Evolutionary conservation across 2,113 vertebrate genomes (phyloP), one percentile per base, ranked within the genome.

Genomic region (Psophia crepitans): DNA sequence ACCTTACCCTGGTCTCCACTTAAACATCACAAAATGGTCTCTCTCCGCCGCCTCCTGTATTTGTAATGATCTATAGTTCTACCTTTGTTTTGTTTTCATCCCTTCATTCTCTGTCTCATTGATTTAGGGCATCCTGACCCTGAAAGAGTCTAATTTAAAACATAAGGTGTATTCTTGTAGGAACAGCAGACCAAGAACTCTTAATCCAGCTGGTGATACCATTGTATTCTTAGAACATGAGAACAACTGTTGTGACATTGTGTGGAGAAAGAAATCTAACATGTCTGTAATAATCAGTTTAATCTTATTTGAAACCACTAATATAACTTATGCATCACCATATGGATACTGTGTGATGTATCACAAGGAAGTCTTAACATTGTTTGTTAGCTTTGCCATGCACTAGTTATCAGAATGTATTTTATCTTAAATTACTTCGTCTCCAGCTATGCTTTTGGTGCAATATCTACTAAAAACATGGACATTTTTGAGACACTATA

Each of bases 31-130:
- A 90, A 77, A 8, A 70, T 7, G 3, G 1, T 53, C 16, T 49
- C 82, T 48, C 9, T 3, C 5, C 5, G 1, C 7, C 0, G 1
- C 9, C 1, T 1, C 8, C 11, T 35, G 6, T 49, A 20, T 74
- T 56, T 64, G 30, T 6, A 5, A 41, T 41, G 0, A 15, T 48
- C 8, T 49, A 30, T 32, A 78, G 56, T 68, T 77, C 28, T 63
- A 75, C 4, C 3, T 73, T 54, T 46, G 5, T 35, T 92, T 92
- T 53, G 57, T 65, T 86, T 82, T 81, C 19, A 27, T 43, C 12
- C 54, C 11, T 84, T 56, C 24, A 12, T 65, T 87, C 71, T 92
- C 39, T 21, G 16, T 33, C 22, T 75, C 33, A 49, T 37, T 75
- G 18, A 18, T 87, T 79, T 54, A 81, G 65, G 30, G 28, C 26